These are phyloP conservation scores for Hestina assimilis DNA, from an alignment of 1,140 invertebrate species.

Conservation along the genomic window DNA sequence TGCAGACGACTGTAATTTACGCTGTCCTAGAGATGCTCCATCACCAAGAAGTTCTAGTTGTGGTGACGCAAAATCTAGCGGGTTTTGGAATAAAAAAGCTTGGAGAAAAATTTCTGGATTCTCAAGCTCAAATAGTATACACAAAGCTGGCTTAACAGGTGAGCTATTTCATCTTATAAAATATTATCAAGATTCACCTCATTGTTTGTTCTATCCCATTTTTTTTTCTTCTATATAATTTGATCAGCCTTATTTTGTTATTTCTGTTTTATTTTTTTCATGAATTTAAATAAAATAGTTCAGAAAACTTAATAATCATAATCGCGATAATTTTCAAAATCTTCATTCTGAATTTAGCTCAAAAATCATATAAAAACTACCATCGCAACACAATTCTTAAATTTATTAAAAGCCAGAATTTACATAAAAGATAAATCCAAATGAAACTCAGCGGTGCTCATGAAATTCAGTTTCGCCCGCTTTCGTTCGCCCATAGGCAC, in stretches of 20 bases:
- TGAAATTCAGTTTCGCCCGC: slow-evolving; percentile 45
- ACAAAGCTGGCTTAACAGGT: slow-evolving; percentile 81
- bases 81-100: slow-evolving; percentile 85
- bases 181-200: not conserved
- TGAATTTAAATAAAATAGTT: not conserved
- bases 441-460: slow-evolving; percentile 12
- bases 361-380: slow-evolving; percentile 38
- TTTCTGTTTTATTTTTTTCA: slow-evolving; percentile 4
- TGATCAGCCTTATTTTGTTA: slow-evolving; percentile 11
- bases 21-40: slow-evolving; percentile 52
- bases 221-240: slow-evolving; percentile 2
- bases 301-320: not conserved
- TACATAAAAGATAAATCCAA: not conserved
- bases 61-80: slow-evolving; percentile 75
- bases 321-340: slow-evolving; percentile 4
- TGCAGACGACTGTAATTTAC: slow-evolving; percentile 59
- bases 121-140: slow-evolving; percentile 82
- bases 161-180: slow-evolving; percentile 44
- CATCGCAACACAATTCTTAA: too few relatives aligned
- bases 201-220: slow-evolving; percentile 11
- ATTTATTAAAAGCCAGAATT: too few relatives aligned
- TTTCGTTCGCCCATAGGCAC: slow-evolving; percentile 68
- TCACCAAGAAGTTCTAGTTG: slow-evolving; percentile 72
- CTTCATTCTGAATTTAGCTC: slow-evolving; percentile 61
- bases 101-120: slow-evolving; percentile 88